Evolutionary conservation across 2,888 invertebrate species (phyloP), one percentile per base, ranked within the genome.

Genomic region (Rhyacophila evoluta): DNA sequence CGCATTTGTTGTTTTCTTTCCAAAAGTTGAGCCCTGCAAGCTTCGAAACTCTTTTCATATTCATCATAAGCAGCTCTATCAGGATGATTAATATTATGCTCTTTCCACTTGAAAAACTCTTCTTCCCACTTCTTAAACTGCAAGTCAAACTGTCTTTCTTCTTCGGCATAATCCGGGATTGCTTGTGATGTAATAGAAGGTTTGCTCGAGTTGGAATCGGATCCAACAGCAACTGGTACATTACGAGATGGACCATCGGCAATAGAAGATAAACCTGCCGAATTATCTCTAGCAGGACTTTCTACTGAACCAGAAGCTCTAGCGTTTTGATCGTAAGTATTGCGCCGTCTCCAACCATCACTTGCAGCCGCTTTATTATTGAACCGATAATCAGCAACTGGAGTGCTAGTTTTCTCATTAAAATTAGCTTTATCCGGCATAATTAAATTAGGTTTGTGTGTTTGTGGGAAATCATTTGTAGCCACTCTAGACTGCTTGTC

Each of bases 121-220:
- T 95, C 92, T 87, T 97, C 97, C 97, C 97, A 98, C 85, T 95
- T 94, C 84, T 93, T 92, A 86, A 97, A 97, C 86, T 97, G 95
- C 81, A 94, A 93, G 85, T 96, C 95, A 87, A 98, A 98, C 79
- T 94, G 93, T 86, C 93, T 93, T 86, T 97, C 96, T 84, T 96
- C 95, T 83, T 89, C 89, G n/a, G 76, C 76, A 12, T 73, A 74
- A 11, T 41, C 39, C 6, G 6, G 25, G 19, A 19, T 55, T 10
- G 8, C 1, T 19, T 55, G 55, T 8, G 12, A 6, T 10, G 25
- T 2, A 25, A 8, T 55, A 2, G 55, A 55, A 6, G 10, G 19
- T 55, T 55, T 55, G 55, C 19, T 55, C 10, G 10, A 25, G 19
- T 55, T 19, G 10, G 55, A 25, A 55, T 55, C 55, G 10, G 55